Evolutionary conservation across 2,888 invertebrate genomes (phyloP), one percentile per base, ranked within the genome.

Genomic region (Apamea monoglypha): DNA sequence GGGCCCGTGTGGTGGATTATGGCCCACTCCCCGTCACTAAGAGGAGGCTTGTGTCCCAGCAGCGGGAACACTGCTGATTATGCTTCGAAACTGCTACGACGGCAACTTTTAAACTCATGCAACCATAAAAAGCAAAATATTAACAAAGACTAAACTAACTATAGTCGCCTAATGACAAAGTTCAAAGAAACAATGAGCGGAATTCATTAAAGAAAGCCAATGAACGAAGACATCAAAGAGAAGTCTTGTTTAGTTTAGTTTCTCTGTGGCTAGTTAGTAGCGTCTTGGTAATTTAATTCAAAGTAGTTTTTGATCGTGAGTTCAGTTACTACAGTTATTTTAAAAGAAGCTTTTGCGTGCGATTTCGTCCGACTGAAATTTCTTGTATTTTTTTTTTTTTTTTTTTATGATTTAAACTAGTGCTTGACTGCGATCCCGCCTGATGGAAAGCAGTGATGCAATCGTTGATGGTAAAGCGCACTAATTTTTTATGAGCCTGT

Each of bases 131-230:
- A 64, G 32, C 18, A 64, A 76, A 74, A 67, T 81, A 78, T 85
- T 73, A 36, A 74, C 67, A 32, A 69, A 76, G 56, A 73, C 50
- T 68, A 77, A 79, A 80, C 63, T 77, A 79, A 50, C 29, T 21
- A 67, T 40, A 76, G 76, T 66, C 73, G 64, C 63, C 73, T 82
- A 88, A 83, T 79, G 75, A 74, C 73, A 81, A 73, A 89, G 88
- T 83, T 91, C 86, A 88, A 89, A 89, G 89, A 68, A 87, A 88
- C 90, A 91, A 88, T 89, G 84, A 84, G 77, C 81, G 76, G 87
- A 76, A 87, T 91, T 85, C 61, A 87, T 89, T 89, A 80, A 82
- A 86, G 87, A 87, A 88, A 85, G 81, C 82, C 75, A 84, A 77
- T 86, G 74, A 82, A 85, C 78, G 53, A 78, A 79, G 80, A 85